phyloP scores from a whole-genome alignment of 2,888 invertebrate genomes.

The Cephus pulcher region DNA sequence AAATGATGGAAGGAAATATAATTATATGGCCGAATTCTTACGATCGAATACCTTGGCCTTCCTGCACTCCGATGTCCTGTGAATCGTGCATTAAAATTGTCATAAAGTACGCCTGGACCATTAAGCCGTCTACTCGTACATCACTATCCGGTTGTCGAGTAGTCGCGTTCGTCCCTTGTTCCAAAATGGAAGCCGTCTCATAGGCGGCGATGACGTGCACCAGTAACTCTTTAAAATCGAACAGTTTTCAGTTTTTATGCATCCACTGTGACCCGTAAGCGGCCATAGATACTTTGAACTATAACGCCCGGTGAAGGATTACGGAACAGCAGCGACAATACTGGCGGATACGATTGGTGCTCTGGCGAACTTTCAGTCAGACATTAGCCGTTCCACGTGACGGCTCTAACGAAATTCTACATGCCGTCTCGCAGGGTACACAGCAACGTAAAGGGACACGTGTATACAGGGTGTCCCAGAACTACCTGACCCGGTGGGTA shows the following conservation, averaged over 20 bases:
- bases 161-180: not conserved
- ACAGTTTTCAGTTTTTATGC: not conserved
- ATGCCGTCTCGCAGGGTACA: not conserved
- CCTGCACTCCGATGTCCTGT: not conserved
- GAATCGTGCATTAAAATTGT: not conserved
- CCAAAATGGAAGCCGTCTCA: not conserved
- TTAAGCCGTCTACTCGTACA: not conserved
- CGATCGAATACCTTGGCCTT: not conserved
- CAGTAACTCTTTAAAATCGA: not conserved
- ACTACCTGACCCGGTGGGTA: too few relatives aligned
- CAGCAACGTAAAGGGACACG: too few relatives aligned
- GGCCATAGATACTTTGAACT: not conserved
- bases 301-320: not conserved
- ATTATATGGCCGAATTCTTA: not conserved
- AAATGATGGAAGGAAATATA: not conserved
- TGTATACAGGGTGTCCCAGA: too few relatives aligned
- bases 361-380: not conserved
- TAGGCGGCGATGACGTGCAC: not conserved
- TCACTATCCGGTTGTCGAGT: not conserved
- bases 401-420: not conserved
- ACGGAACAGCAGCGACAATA: not conserved
- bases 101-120: not conserved
- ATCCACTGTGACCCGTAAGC: not conserved
- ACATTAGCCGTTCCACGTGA: not conserved
- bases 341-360: not conserved